A percentile compares a stretch with the other conserved stretches of the same genome.
phyloP scores from a whole-genome alignment of 2,797 vertebrate species.

The Schizothorax lantsangensis region DNA sequence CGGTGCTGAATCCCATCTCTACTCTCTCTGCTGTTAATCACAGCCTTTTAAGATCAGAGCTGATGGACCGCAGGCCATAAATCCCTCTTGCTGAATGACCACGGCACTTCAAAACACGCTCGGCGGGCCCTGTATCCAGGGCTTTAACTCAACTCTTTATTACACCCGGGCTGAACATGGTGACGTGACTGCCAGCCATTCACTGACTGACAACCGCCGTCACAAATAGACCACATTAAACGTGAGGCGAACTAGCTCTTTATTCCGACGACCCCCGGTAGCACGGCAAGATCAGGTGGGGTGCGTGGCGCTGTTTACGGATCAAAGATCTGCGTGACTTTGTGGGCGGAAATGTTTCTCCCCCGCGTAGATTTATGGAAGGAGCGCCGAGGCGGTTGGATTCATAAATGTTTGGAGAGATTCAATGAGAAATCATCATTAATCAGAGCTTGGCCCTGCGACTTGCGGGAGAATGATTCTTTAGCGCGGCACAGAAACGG shows the following conservation, averaged over 20 bases:
- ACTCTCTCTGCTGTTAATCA: constrained; percentile 77
- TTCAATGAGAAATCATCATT: constrained; percentile 47
- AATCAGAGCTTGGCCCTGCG: constrained; percentile 28
- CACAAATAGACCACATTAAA: constrained; percentile 26
- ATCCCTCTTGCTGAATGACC: constrained; percentile 70
- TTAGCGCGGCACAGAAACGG: background rate
- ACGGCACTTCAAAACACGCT: constrained; percentile 71
- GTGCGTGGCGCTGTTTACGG: background rate
- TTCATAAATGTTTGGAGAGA: constrained; percentile 4
- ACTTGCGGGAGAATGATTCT: constrained; percentile 26
- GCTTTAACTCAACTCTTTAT: constrained; percentile 71
- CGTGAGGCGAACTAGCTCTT: background rate
- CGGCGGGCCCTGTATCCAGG: constrained; percentile 64
- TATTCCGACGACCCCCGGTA: constrained; percentile 19
- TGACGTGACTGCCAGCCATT: constrained; percentile 45
- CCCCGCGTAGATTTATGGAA: constrained; percentile 1
- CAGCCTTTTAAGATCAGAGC: constrained; percentile 76
- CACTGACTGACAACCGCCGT: constrained; percentile 66
- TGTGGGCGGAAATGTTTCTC: constrained; percentile 24
- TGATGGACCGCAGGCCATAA: constrained; percentile 75
- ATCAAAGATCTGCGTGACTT: constrained; percentile 33
- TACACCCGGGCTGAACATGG: constrained; percentile 53
- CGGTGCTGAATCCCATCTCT: constrained; percentile 65
- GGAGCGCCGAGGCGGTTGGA: constrained; percentile 5
- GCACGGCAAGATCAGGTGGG: background rate